Evolutionary conservation across 2,888 invertebrate species (phyloP), one percentile per base, ranked within the genome.

Genomic region (Lycophotia porphyrea): DNA sequence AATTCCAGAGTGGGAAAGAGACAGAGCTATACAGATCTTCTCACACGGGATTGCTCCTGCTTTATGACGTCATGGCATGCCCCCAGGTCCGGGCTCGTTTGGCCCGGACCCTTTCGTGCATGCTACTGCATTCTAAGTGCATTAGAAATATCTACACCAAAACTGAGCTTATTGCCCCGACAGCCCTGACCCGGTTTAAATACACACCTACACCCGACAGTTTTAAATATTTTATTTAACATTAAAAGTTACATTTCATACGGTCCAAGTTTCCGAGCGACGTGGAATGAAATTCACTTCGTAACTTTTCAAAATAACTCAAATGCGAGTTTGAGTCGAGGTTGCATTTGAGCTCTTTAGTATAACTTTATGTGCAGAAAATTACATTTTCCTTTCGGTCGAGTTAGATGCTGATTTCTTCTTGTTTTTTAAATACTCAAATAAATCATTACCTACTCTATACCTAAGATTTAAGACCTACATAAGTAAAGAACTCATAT

Each of bases 231-330:
- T 67, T 39, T 21, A 58, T 75, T 75, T 47, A 13, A 49, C 27
- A 44, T n/a, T 9, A 21, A 49, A 58, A 71, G 15, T 76, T 52
- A 18, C 15, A 71, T 34, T 71, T 44, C 24, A 42, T 42, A 78
- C 18, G 18, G 70, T 49, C 0, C 60, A 71, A 47, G 36, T 76
- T 71, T 27, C 27, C 7, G 71, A 42, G 78, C 44, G 18, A 15
- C 31, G 18, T 24, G 27, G 36, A 55, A 44, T 78, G 42, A 55
- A 68, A 76, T 61, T 79, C 27, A 39, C 24, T 61, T 60, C 27
- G n/a, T 47, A 47, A 39, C 27, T 49, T 60, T 78, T 78, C 42
- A 49, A 71, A 60, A 49, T 49, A 76, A 78, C 34, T 70, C 24
- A 49, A 60, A 60, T 36, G 49, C 18, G 47, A 39, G 21, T 78